Evolutionary conservation across 1,140 invertebrate genomes (phyloP).

Genomic region (Lethrus apterus): DNA sequence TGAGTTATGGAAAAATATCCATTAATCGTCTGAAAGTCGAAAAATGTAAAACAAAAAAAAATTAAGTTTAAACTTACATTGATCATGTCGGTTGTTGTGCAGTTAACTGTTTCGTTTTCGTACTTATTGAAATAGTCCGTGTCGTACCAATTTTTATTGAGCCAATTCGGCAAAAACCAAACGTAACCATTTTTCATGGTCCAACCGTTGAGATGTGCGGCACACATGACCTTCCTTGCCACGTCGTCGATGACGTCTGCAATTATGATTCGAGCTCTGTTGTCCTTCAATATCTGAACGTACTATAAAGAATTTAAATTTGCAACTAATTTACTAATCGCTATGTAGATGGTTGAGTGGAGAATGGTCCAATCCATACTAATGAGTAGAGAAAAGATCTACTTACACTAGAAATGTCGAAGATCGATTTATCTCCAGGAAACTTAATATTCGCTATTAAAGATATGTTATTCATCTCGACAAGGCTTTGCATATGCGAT

Average conservation of each 20-base stretch:
- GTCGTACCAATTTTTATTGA: conserved; percentile 59
- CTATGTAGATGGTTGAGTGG: no score
- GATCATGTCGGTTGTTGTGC: conserved; percentile 56
- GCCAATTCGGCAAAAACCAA: conserved; percentile 77
- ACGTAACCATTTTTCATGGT: conserved; percentile 62
- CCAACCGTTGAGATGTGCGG: conserved; percentile 64
- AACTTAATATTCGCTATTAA: conserved; percentile 68
- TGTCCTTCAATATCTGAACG: conserved; percentile 59
- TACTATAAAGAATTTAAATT: no score
- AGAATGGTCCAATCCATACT: no score
- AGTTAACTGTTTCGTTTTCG: conserved; percentile 47
- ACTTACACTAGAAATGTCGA: conserved; percentile 36
- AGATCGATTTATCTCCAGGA: conserved; percentile 43
- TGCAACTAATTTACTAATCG: no score
- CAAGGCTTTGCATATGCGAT: conserved; percentile 57
- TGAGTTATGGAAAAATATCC: conserved; percentile 68
- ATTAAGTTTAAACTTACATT: conserved; percentile 36
- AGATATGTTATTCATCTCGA: conserved; percentile 54
- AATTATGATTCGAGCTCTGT: conserved; percentile 66
- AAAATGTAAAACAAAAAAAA: conserved; percentile 6
- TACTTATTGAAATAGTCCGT: conserved; percentile 51
- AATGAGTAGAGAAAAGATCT: background rate
- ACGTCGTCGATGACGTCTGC: conserved; percentile 64
- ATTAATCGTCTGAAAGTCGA: conserved; percentile 53
- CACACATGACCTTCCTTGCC: conserved; percentile 65